Evolutionary conservation across 2,888 invertebrate species (phyloP).

Genomic region (Lymantria monacha): DNA sequence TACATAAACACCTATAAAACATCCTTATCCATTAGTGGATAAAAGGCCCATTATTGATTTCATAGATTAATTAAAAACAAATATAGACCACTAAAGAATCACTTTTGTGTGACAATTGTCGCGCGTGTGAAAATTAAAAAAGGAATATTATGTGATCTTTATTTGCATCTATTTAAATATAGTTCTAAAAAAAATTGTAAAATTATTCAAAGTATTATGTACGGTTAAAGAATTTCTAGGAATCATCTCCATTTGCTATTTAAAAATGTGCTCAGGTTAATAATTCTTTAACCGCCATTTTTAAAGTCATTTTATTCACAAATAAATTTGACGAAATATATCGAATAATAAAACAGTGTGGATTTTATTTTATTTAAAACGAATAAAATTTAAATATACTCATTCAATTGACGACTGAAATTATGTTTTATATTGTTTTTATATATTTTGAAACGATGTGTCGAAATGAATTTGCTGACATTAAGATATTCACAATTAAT

Average conservation of each 20-base stretch:
- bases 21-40: constrained; percentile 56
- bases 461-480: constrained; percentile 5
- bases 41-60: constrained; percentile 49
- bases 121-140: background rate
- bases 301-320: background rate
- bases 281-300: background rate
- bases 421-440: constrained; percentile 2
- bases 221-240: background rate
- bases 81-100: constrained; percentile 22
- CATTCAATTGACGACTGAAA: constrained; percentile 3
- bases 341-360: constrained; percentile 13
- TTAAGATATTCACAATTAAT: background rate
- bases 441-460: constrained; percentile 12
- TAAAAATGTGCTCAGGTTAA: background rate
- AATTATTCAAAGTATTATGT: background rate
- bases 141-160: background rate
- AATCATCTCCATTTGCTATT: background rate
- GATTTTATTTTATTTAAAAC: constrained; percentile 24
- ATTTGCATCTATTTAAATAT: background rate
- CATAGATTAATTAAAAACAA: constrained; percentile 34
- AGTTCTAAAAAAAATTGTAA: background rate
- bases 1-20: constrained; percentile 64
- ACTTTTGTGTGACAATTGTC: background rate
- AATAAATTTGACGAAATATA: constrained; percentile 4
- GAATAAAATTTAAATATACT: constrained; percentile 15